Evolutionary conservation across 1,140 invertebrate species (phyloP), one percentile per base, ranked within the genome.

Genomic region (Drosophila funebris): DNA sequence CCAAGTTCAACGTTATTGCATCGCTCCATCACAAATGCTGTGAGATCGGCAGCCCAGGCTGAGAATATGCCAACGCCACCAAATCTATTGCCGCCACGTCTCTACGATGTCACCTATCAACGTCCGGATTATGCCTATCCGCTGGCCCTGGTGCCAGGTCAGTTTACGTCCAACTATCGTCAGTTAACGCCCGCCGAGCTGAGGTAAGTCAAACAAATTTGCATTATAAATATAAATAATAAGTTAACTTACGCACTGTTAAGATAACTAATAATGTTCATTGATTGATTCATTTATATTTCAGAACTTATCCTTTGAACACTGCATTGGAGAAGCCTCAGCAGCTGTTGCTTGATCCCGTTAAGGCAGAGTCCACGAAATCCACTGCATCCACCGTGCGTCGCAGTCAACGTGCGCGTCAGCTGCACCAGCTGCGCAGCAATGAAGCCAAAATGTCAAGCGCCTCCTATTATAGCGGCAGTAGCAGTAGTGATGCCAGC

Each of bases 61-160:
- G 85, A 90, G 46, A 73, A 88, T 52, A 82, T 91, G 43, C 31
- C 50, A 7, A 69, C 46, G 9, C 90, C 90, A 5, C 85, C 90
- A 4, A 60, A 58, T 2, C 36, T 91, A 9, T 16, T 81, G 46
- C 37, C 22, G 36, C 44, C 75, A 27, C 85, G 79, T 9, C 20
- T 20, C 18, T 84, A 60, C 39, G 73, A 89, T 53, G 61, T 43
- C 11, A 84, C 58, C 11, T 76, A 70, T 46, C 36, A 44, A 11
- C 8, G 29, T 22, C 36, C 52, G 5, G 83, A 89, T 16, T 73
- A 88, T 18, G 83, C 68, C 20, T 99, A 98, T 93, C 98, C 98
- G 14, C 94, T 99, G 22, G 94, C 97, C 29, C 92, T 99, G 46
- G 95, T 99, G 72, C 97, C 97, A 16, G 98, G 98, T 58, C 98